Evolutionary conservation across 2,888 invertebrate genomes (phyloP).

Genomic region (Caenorhabditis zanzibari): DNA sequence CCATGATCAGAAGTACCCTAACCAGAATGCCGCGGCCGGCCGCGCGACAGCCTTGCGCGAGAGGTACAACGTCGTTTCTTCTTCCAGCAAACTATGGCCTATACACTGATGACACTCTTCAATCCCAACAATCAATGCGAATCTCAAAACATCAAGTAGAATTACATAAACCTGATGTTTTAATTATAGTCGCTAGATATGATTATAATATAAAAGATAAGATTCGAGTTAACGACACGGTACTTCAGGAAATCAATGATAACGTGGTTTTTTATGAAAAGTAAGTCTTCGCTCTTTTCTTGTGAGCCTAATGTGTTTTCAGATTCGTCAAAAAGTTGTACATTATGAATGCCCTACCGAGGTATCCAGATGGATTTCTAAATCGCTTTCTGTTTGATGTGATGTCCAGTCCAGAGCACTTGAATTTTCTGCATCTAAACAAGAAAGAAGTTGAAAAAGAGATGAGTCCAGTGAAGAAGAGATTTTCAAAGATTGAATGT

Average conservation of each 20-base stretch:
- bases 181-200: background rate
- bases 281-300: too few relatives aligned
- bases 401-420: background rate
- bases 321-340: background rate
- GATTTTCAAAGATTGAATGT: background rate
- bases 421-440: background rate
- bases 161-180: slow-evolving; percentile 10
- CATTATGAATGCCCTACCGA: background rate
- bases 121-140: too few relatives aligned
- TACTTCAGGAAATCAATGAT: background rate
- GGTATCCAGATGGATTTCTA: background rate
- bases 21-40: too few relatives aligned
- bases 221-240: background rate
- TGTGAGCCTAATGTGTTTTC: too few relatives aligned
- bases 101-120: background rate
- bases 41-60: too few relatives aligned
- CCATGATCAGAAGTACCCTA: too few relatives aligned
- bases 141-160: slow-evolving; percentile 25
- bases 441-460: background rate
- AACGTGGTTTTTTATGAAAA: background rate
- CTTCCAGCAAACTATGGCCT: slow-evolving; percentile 5
- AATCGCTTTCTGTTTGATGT: background rate
- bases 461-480: background rate
- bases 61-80: too few relatives aligned
- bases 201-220: background rate